Evolutionary conservation across 2,113 vertebrate species (phyloP), one percentile per base, ranked within the genome.

Genomic region (Cheilinus undulatus): DNA sequence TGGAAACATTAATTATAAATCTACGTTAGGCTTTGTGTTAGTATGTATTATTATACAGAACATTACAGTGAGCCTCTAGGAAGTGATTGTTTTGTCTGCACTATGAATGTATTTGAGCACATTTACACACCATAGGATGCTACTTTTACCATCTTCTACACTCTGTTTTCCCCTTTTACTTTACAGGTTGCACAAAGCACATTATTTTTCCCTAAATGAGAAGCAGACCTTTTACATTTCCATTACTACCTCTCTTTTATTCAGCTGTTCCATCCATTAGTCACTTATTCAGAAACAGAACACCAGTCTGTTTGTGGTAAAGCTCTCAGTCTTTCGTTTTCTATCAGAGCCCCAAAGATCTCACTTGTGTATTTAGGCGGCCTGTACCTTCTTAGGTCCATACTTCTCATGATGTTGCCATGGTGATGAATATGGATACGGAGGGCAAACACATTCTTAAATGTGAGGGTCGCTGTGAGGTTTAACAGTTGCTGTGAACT

Each of bases 21-120:
- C 8, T 4, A 69, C 4, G 24, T 78, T 66, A 70, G 57, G 59
- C 19, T 23, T 42, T 42, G 46, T 62, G 38, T 73, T 73, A 58
- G 26, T 48, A 51, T 88, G 69, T 82, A 74, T 69, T 71, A 79
- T 60, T 64, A 80, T 57, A 84, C 59, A 40, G 50, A 69, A 72
- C 57, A 49, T 67, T 76, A 73, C 20, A 71, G 66, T 45, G 59
- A 80, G 45, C 32, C 60, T 42, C 4, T 76, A 72, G 36, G 61
- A 51, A 53, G 62, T 73, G 82, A 80, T 78, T 67, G 82, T 89
- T 85, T 58, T 57, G 81, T 86, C 77, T 89, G 70, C 79, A 84
- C 80, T 84, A 61, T 79, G 86, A 91, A 91, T 90, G 88, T 90
- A 85, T 74, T 20, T 56, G 40, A 67, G 48, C 73, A 84, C 73